Conservation (phyloP, 2,797 vertebrate species). For the Anguilla anguilla region DNA sequence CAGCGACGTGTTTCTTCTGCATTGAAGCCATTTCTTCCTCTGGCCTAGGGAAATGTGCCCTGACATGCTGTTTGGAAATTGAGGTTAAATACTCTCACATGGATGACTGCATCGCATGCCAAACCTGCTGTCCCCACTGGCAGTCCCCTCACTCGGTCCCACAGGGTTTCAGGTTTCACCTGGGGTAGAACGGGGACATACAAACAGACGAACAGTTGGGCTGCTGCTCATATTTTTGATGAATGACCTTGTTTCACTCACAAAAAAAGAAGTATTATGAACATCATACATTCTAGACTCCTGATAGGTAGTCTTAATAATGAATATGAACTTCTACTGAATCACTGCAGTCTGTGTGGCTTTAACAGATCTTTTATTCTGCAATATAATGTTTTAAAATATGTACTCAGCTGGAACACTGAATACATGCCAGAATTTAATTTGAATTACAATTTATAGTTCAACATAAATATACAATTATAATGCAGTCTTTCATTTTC, state of each 20-base stretch:
- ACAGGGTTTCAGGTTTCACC: not conserved
- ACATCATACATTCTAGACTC: not conserved
- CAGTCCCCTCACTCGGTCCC: not conserved
- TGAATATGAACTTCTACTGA: not conserved
- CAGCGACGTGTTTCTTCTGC: not conserved
- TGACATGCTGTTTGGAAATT: not conserved
- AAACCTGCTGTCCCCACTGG: not conserved
- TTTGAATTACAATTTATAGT: not conserved
- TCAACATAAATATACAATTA: not conserved
- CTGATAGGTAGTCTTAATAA: not conserved
- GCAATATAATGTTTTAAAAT: not conserved
- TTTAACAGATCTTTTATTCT: not conserved
- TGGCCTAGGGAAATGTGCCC: not conserved
- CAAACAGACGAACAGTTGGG: not conserved
- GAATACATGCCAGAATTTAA: not conserved
- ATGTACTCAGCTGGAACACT: not conserved
- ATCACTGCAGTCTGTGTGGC: not conserved
- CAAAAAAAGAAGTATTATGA: not conserved
- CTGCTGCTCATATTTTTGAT: not conserved
- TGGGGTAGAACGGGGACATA: not conserved
- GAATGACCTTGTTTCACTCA: not conserved
- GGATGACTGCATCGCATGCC: not conserved
- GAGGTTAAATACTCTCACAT: not conserved
- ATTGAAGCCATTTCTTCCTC: not conserved
- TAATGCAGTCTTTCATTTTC: constrained; percentile 18